These are phyloP conservation scores for Lordiphosa collinella DNA, from an alignment of 1,140 invertebrate species.

Conservation along the genomic window DNA sequence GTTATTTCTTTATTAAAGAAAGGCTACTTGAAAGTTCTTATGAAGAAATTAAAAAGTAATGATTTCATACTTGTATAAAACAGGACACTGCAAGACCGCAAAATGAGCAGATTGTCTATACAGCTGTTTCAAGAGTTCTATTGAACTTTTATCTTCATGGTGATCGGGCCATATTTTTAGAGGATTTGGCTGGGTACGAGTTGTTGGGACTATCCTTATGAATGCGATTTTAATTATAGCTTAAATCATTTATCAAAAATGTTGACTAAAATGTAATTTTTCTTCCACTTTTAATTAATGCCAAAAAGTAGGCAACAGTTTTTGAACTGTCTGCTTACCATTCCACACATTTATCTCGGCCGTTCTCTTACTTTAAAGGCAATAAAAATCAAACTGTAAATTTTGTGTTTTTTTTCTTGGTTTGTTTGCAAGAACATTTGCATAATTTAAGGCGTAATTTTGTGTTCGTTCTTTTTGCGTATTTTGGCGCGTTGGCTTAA, in stretches of 20 bases:
- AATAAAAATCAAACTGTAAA: slow-evolving; percentile 29
- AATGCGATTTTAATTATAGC: too few species aligned
- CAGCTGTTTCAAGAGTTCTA: too few species aligned
- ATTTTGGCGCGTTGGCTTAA: slow-evolving; percentile 55
- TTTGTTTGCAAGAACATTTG: slow-evolving; percentile 48
- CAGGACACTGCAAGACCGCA: too few species aligned
- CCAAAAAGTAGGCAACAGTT: not conserved
- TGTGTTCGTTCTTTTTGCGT: slow-evolving; percentile 1
- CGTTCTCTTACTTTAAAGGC: slow-evolving; percentile 6
- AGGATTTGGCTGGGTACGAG: too few species aligned
- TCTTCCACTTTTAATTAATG: not conserved
- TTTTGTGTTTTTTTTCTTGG: slow-evolving; percentile 26
- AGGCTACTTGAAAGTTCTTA: too few species aligned
- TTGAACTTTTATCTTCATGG: too few species aligned
- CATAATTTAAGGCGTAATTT: slow-evolving; percentile 61
- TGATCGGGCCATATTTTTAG: too few species aligned
- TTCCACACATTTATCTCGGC: not conserved
- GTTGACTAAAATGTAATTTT: not conserved
- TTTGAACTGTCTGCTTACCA: not conserved
- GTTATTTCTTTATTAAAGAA: not conserved
- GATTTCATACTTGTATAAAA: too few species aligned
- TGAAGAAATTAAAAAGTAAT: too few species aligned
- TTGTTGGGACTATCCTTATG: too few species aligned
- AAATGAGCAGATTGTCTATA: too few species aligned
- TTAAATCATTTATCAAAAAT: too few species aligned